Conservation (phyloP, 30 jellyfish, hydroid and myxozoan species). For the Pseudorhiza aurosa region DNA sequence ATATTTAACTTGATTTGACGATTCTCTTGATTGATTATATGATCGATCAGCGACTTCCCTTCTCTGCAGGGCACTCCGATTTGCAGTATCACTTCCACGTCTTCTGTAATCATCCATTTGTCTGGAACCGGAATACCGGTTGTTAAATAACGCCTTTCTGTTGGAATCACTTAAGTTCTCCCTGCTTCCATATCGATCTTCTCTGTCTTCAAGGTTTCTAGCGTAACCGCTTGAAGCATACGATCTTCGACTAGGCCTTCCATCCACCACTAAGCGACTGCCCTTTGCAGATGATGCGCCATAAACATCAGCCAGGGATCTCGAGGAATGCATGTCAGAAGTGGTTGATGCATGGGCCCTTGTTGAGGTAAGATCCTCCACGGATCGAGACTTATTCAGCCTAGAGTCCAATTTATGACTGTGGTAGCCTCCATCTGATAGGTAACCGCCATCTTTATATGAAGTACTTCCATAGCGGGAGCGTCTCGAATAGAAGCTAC, state of each 20-base stretch:
- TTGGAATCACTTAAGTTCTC: conserved; percentile 3
- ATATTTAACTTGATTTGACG: conserved; percentile 51
- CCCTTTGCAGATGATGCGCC: conserved; percentile 27
- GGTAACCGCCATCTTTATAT: conserved; percentile 50
- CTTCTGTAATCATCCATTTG: conserved; percentile 8
- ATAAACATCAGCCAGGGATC: conserved; percentile 7
- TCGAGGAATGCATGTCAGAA: background rate
- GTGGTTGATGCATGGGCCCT: conserved; percentile 26
- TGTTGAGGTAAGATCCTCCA: conserved; percentile 56
- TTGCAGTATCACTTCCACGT: conserved; percentile 26
- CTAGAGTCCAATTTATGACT: conserved; percentile 18
- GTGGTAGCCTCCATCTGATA: conserved; percentile 57
- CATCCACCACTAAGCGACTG: background rate
- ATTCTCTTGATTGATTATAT: background rate
- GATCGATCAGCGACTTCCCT: conserved; percentile 4
- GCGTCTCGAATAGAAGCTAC: conserved; percentile 50
- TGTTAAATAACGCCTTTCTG: background rate
- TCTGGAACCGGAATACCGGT: conserved; percentile 36
- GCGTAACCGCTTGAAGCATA: conserved; percentile 37
- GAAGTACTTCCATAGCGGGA: conserved; percentile 57
- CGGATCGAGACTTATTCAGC: conserved; percentile 51
- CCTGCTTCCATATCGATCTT: conserved; percentile 13
- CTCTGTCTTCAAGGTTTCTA: conserved; percentile 42
- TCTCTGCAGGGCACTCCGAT: background rate
- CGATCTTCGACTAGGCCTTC: conserved; percentile 7